These are phyloP conservation scores for Siphamia tubifer DNA, from an alignment of 2,113 vertebrate species.

Conservation along the genomic window DNA sequence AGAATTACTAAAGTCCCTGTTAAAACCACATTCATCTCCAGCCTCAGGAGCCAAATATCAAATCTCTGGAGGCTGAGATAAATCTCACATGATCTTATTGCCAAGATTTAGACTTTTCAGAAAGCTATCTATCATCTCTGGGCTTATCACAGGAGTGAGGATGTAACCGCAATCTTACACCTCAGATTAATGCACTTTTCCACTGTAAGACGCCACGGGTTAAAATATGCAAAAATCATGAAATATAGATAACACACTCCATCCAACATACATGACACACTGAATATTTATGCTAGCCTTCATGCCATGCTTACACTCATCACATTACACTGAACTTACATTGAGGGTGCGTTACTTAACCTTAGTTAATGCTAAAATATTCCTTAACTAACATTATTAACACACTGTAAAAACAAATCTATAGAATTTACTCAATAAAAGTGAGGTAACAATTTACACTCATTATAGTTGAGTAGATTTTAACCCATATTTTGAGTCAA, in stretches of 20 bases:
- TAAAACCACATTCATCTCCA: conserved; percentile 16
- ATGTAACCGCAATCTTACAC: conserved; percentile 10
- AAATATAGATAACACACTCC: conserved; percentile 11
- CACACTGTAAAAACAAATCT: too few relatives aligned
- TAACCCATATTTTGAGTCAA: too few relatives aligned
- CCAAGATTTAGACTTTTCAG: conserved; percentile 28
- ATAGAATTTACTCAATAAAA: too few relatives aligned
- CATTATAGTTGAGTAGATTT: too few relatives aligned
- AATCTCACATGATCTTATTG: conserved; percentile 35
- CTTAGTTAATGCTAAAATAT: too few relatives aligned
- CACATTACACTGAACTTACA: too few relatives aligned
- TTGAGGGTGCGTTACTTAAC: too few relatives aligned
- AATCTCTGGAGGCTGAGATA: conserved; percentile 25
- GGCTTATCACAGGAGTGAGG: conserved; percentile 20
- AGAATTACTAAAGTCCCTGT: conserved; percentile 11
- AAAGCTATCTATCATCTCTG: conserved; percentile 20
- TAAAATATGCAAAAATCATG: conserved; percentile 6
- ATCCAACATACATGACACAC: conserved; percentile 7
- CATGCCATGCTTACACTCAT: too few relatives aligned
- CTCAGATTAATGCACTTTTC: neutral
- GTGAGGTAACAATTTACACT: too few relatives aligned
- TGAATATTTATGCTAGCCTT: too few relatives aligned
- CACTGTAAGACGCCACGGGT: neutral
- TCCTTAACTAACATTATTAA: too few relatives aligned
- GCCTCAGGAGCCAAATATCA: conserved; percentile 25